Evolutionary conservation across 2,797 vertebrate species (phyloP), one percentile per base, ranked within the genome.

Genomic region (Glyptemys insculpta): DNA sequence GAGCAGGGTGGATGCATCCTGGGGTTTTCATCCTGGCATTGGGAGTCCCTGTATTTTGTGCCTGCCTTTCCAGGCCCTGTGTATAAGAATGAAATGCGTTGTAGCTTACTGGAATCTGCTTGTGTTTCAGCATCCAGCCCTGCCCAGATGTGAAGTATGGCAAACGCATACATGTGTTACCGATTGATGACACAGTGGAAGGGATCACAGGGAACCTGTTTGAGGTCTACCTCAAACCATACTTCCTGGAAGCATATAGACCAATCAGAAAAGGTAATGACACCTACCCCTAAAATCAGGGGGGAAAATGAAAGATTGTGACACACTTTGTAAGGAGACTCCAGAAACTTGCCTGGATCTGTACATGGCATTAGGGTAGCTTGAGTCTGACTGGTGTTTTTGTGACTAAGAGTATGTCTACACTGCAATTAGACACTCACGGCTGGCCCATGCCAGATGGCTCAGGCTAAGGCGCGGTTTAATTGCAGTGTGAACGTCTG

Each of bases 61-160:
- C 21, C 79, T 53, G 12, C 4, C 6, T 78, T 95, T 89, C 21
- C 52, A 68, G 65, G 4, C n/a, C 34, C 18, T n/a, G 56, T 79
- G 8, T 84, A 23, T 85, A 54, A 84, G 82, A 89, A 92, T 79
- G 74, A 44, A 10, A 6, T 83, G 18, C 4, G 44, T 88, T 74
- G 37, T 92, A 89, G 50, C 90, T 97, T 94, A 97, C 41, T 80
- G 91, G 82, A 90, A 52, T 96, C 89, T 95, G 93, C 91, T 97
- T 98, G 81, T 96, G 83, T 96, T 97, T 89, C 97, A 99, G 99
- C 98, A 99, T 99, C 98, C 99, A 99, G 94, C 99, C 99, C 27
- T 99, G 99, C 96, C 99, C 99, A 91, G 99, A 99, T 98, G 99
- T 99, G 96, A 99, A 99, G 95, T 99, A 99, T 0, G 99, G 99